A percentile compares a stretch with the other conserved stretches of the same genome.
These are phyloP conservation scores for Ladona fulva DNA, from an alignment of 1,140 invertebrate species.

Conservation along the genomic window DNA sequence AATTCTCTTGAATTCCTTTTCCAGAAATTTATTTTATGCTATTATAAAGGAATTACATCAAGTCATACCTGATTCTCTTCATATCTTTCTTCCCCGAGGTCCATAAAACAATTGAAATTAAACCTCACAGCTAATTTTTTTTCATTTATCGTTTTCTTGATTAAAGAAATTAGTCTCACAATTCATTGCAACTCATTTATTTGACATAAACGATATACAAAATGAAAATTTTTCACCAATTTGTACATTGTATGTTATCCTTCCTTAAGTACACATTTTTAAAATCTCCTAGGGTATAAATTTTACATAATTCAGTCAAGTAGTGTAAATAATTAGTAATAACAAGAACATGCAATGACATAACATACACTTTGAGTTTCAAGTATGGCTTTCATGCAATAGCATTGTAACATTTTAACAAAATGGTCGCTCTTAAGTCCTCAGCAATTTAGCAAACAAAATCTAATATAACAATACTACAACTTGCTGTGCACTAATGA, in stretches of 20 bases:
- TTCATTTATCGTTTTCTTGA: too few relatives aligned
- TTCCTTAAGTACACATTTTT: not conserved
- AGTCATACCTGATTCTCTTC: too few relatives aligned
- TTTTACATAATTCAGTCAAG: not conserved
- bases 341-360: constrained; percentile 2
- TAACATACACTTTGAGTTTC: not conserved
- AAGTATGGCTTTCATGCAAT: not conserved
- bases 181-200: not conserved
- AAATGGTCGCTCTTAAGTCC: not conserved
- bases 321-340: not conserved
- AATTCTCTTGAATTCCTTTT: too few relatives aligned
- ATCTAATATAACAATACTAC: not conserved
- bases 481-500: not conserved
- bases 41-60: too few relatives aligned
- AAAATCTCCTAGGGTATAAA: not conserved
- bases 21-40: too few relatives aligned
- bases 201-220: not conserved
- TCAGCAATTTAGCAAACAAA: not conserved
- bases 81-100: too few relatives aligned
- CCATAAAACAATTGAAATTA: too few relatives aligned
- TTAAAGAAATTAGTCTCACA: too few relatives aligned
- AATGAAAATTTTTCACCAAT: not conserved
- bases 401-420: not conserved
- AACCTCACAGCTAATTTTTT: too few relatives aligned
- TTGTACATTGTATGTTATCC: not conserved